A percentile compares a stretch with the other conserved stretches of the same genome.
Evolutionary conservation across 2,113 vertebrate species (phyloP).

Genomic region (Apus apus): DNA sequence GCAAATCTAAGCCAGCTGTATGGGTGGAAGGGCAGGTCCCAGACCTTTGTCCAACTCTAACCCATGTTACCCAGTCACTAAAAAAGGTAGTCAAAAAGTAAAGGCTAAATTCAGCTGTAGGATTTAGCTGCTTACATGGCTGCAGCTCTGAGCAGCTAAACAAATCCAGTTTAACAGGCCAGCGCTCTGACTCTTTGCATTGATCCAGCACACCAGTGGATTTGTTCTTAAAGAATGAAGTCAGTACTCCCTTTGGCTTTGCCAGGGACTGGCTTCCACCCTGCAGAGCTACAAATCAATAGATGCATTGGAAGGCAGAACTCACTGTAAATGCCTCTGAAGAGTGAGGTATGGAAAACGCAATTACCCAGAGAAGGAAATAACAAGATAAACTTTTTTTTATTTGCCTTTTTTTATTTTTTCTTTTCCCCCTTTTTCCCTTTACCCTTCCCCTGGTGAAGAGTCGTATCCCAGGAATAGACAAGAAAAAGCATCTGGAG

Average conservation of each 20-base stretch:
- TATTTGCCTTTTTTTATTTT: no score
- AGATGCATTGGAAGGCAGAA: slow-evolving; percentile 29
- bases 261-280: slow-evolving; percentile 41
- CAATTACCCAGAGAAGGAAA: slow-evolving; percentile 32
- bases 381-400: not conserved
- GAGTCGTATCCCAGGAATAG: not conserved
- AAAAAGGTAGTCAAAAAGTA: not conserved
- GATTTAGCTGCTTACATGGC: not conserved
- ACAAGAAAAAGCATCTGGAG: not conserved
- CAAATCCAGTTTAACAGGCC: slow-evolving; percentile 62
- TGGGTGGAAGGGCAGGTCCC: not conserved
- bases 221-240: slow-evolving; percentile 65
- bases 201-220: slow-evolving; percentile 44
- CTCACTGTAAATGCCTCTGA: slow-evolving; percentile 50
- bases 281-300: slow-evolving; percentile 60
- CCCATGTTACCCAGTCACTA: rapidly evolving
- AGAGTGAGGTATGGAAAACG: slow-evolving; percentile 21
- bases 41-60: not conserved
- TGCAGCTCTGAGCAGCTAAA: slow-evolving; percentile 16
- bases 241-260: slow-evolving; percentile 65
- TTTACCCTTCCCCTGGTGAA: not conserved
- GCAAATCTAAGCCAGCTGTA: not conserved
- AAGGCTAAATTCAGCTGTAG: not conserved
- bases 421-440: no score
- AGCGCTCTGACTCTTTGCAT: slow-evolving; percentile 35